Percentiles rank a stretch among this genome's conserved stretches.
phyloP scores from a whole-genome alignment of 2,797 vertebrate genomes.

The Silurus aristotelis region DNA sequence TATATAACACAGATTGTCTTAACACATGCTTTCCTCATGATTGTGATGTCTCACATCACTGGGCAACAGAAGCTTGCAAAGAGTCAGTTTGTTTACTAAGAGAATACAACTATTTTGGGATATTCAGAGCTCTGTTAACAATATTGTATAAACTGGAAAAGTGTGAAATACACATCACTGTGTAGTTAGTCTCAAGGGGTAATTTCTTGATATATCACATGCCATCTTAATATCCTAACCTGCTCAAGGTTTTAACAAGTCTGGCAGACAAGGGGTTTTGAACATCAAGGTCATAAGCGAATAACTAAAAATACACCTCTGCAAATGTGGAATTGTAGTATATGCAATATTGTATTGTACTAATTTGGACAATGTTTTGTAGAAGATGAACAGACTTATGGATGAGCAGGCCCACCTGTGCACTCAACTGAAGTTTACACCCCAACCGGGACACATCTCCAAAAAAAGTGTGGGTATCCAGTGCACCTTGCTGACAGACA shows the following conservation, averaged over 20 bases:
- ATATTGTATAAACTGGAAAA: slow-evolving; percentile 5
- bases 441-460: slow-evolving; percentile 19
- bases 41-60: not conserved
- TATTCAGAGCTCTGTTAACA: not conserved
- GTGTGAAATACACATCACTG: not conserved
- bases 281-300: not conserved
- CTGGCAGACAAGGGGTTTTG: not conserved
- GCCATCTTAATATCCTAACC: not conserved
- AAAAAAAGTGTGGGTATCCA: slow-evolving; percentile 64
- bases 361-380: slow-evolving; percentile 30
- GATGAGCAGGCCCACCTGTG: slow-evolving; percentile 73
- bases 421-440: slow-evolving; percentile 64
- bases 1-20: not conserved
- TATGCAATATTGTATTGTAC: not conserved
- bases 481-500: slow-evolving; percentile 58
- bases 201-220: not conserved
- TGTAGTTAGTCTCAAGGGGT: not conserved
- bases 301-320: not conserved
- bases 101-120: not conserved
- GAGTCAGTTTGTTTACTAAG: not conserved
- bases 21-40: not conserved
- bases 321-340: not conserved
- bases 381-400: slow-evolving; percentile 74
- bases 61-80: not conserved
- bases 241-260: not conserved